Evolutionary conservation across 1,140 invertebrate genomes (phyloP).

Genomic region (Nomia melanderi): DNA sequence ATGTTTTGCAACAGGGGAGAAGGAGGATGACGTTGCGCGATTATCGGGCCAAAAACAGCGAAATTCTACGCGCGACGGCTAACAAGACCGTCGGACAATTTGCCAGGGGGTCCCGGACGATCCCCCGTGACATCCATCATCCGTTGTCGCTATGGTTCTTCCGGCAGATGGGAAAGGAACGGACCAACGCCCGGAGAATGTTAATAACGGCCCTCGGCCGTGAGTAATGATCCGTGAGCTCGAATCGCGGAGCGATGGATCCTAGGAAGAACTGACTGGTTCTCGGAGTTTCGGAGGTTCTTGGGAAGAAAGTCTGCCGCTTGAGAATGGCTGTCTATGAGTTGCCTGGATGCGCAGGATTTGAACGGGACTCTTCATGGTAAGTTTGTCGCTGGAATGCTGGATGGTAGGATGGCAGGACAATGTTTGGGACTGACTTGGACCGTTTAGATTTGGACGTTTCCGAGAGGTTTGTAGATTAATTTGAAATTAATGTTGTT

Average conservation of each 20-base stretch:
- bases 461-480: no score
- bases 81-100: slow-evolving; percentile 14
- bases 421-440: no score
- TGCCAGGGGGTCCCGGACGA: background rate
- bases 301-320: background rate
- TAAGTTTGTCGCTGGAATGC: no score
- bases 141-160: background rate
- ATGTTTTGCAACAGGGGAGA: background rate
- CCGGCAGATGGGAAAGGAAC: background rate
- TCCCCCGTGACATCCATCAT: background rate
- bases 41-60: slow-evolving; percentile 25
- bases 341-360: no score
- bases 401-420: no score
- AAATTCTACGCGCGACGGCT: slow-evolving; percentile 15
- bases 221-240: slow-evolving; percentile 16
- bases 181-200: background rate
- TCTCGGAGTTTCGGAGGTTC: background rate
- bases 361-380: no score
- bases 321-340: no score
- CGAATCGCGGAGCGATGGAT: background rate
- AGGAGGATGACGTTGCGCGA: background rate
- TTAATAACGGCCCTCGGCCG: slow-evolving; percentile 13
- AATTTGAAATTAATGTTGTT: no score
- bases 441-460: no score
- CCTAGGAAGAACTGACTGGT: background rate